Evolutionary conservation across 1,140 invertebrate genomes (phyloP).

Genomic region (Drosophila fuyamai): DNA sequence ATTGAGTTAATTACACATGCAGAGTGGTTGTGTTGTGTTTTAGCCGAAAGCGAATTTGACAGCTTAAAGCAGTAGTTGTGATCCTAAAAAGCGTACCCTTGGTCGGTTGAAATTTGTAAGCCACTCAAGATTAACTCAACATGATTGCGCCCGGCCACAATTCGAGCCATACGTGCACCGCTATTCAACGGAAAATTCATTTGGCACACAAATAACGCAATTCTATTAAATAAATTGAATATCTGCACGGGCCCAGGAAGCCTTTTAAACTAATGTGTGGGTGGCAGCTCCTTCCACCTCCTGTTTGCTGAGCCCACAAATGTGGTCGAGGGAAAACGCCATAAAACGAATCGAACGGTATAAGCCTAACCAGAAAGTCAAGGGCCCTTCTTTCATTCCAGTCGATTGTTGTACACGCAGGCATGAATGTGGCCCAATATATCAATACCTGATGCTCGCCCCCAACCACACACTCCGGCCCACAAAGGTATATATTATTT

Average conservation of each 20-base stretch:
- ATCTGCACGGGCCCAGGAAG: slow-evolving; percentile 50
- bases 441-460: slow-evolving; percentile 30
- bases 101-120: slow-evolving; percentile 12
- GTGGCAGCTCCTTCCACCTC: neutral
- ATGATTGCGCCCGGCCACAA: slow-evolving; percentile 21
- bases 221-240: slow-evolving; percentile 78
- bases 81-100: neutral
- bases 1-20: slow-evolving; percentile 51
- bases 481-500: slow-evolving; percentile 52
- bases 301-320: slow-evolving; percentile 49
- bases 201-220: slow-evolving; percentile 55
- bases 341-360: slow-evolving; percentile 55
- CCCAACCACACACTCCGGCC: slow-evolving; percentile 2
- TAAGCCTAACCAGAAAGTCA: slow-evolving; percentile 73
- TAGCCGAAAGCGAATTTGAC: slow-evolving; percentile 8
- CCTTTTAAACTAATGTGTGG: slow-evolving; percentile 52
- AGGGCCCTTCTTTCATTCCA: slow-evolving; percentile 65
- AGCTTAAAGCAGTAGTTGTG: slow-evolving; percentile 26
- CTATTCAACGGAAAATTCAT: slow-evolving; percentile 39
- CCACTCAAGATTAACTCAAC: slow-evolving; percentile 19
- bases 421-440: slow-evolving; percentile 34
- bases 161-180: slow-evolving; percentile 10
- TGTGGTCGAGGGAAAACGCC: slow-evolving; percentile 53
- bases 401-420: slow-evolving; percentile 60
- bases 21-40: slow-evolving; percentile 1